Percentiles rank a stretch among this genome's conserved stretches.
These are phyloP conservation scores for Carduelis carduelis DNA, from an alignment of 2,797 vertebrate genomes.

Conservation along the genomic window DNA sequence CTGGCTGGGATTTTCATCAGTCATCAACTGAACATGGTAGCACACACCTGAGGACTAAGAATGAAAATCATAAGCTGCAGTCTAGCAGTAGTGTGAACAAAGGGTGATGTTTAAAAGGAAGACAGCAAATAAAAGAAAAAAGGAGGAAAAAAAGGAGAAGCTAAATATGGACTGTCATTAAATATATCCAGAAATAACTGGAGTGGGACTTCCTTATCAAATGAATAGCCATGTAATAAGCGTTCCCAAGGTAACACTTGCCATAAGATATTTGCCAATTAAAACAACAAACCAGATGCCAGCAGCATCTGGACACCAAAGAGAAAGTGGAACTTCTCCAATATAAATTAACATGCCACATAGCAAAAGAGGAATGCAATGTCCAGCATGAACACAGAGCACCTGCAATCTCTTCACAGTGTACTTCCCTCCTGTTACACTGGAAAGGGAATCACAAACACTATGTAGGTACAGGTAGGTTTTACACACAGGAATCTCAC, in stretches of 20 bases:
- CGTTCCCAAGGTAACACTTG: background rate
- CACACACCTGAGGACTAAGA: background rate
- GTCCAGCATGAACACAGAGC: background rate
- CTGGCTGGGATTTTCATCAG: background rate
- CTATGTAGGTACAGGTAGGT: background rate
- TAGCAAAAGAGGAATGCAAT: background rate
- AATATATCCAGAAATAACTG: background rate
- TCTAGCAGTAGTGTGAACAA: background rate
- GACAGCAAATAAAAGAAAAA: background rate
- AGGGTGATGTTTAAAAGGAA: background rate
- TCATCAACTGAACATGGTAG: background rate
- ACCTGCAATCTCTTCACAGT: background rate
- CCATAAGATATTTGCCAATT: background rate
- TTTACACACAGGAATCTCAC: background rate
- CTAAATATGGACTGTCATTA: background rate
- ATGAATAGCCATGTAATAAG: background rate
- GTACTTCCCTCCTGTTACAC: background rate
- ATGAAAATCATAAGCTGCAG: background rate
- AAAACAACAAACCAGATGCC: slow-evolving; percentile 22
- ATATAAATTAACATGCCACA: background rate
- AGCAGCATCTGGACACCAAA: slow-evolving; percentile 19
- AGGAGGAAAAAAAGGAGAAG: background rate
- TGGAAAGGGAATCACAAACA: background rate
- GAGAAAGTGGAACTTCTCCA: background rate
- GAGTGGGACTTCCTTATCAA: background rate